Base-by-base conservation (phyloP, 2,888 invertebrate genomes). In the Mythimna impura region DNA sequence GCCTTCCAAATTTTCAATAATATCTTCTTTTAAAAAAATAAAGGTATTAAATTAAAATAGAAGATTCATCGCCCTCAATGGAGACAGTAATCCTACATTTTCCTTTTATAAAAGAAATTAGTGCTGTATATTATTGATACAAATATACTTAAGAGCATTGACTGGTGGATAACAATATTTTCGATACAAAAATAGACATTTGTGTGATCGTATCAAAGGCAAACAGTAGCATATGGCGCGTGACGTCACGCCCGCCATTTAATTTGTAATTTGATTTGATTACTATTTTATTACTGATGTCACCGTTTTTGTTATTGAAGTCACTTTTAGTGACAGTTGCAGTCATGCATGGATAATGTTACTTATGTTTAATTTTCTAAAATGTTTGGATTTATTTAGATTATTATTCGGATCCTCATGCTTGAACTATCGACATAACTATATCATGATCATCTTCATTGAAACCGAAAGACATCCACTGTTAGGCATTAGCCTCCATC, bases 211-310 rank as follows among this genome's bases (percentile, higher is more conserved):
- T 65, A 83, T 81, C 76, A 65, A 73, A 73, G 10, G 71, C 73
- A 85, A 78, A 82, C 71, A 84, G 69, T 61, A 43, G 14, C 85
- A 85, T 85, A 86, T 86, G 85, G 78, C 34, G 82, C 52, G 73
- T 82, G 77, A 78, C 82, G 80, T 82, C 78, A 85, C 80, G 75
- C 73, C 50, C 54, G 54, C 52, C 66, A 72, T 84, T 86, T 80
- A 78, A 84, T 86, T 85, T 74, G 75, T 84, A 68, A 75, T 83
- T 76, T 82, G 69, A 85, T 85, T 85, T 85, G 84, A 85, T 86
- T 82, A 77, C 77, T 40, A 73, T 79, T 80, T 66, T 65, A 43
- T 83, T 68, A 66, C 62, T 52, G 69, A 84, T 78, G 73, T 67
- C 47, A 74, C 65, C 36, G 52, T 77, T 68, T 22, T 3, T 34